Conservation (phyloP, 2,888 invertebrate species). For the Polia nebulosa region DNA sequence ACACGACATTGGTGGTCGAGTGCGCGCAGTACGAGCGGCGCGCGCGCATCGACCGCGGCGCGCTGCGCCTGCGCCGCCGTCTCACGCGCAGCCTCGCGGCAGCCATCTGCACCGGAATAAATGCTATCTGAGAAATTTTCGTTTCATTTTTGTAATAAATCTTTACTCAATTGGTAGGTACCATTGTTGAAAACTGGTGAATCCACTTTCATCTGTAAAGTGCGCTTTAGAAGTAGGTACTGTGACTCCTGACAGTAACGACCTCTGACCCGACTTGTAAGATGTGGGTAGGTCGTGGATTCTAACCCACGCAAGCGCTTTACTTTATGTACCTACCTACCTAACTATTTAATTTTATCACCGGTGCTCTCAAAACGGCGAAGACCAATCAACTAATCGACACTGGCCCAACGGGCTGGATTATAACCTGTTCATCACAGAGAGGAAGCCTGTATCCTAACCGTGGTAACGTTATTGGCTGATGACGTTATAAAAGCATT, state of each 20-base stretch:
- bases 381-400: no score
- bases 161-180: background rate
- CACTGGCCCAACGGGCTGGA: no score
- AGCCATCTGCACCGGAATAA: slow-evolving; percentile 79
- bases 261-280: background rate
- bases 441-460: no score
- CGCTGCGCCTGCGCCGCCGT: slow-evolving; percentile 77
- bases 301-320: no score
- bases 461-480: no score
- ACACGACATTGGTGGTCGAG: slow-evolving; percentile 84
- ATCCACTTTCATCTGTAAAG: background rate
- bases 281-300: no score
- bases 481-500: no score
- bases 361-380: no score
- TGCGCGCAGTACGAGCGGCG: slow-evolving; percentile 81
- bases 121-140: slow-evolving; percentile 65
- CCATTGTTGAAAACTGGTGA: background rate
- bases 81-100: slow-evolving; percentile 77
- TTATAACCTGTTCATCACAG: no score
- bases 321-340: no score
- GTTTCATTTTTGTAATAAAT: slow-evolving; percentile 46
- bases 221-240: background rate
- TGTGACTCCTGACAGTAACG: background rate
- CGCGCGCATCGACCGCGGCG: slow-evolving; percentile 81
- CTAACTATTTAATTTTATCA: no score